A percentile compares a stretch with the other conserved stretches of the same genome.
These are phyloP conservation scores for Acleris sparsana DNA, from an alignment of 2,888 invertebrate genomes.

Conservation along the genomic window DNA sequence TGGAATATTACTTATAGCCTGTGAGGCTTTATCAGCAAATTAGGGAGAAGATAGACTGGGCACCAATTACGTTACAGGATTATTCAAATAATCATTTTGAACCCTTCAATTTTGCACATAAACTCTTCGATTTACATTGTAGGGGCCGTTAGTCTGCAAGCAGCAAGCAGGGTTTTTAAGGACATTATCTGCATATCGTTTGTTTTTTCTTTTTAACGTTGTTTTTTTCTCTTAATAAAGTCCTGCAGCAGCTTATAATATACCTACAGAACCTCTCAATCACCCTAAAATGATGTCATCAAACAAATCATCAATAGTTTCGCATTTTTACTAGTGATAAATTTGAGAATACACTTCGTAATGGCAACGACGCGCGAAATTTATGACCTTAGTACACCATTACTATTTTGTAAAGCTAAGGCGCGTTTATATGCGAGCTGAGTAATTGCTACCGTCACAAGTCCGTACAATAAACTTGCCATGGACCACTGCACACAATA, in stretches of 20 bases:
- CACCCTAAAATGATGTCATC: no score
- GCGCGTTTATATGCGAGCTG: conserved; percentile 65
- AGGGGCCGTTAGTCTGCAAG: no score
- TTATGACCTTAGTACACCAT: neutral
- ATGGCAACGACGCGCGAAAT: neutral
- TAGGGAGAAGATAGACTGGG: neutral
- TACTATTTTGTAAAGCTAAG: conserved; percentile 37
- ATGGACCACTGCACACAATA: conserved; percentile 77
- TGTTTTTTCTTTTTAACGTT: no score
- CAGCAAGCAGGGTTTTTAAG: no score
- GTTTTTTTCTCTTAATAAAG: no score
- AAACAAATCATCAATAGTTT: no score
- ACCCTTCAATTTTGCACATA: no score
- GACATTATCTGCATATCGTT: no score
- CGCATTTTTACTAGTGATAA: neutral
- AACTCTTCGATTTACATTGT: no score
- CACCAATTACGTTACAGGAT: conserved; percentile 4
- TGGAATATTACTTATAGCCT: conserved; percentile 34
- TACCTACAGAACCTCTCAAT: no score
- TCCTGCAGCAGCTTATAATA: no score
- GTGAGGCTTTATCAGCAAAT: conserved; percentile 24
- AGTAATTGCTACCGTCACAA: conserved; percentile 79
- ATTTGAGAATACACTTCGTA: neutral
- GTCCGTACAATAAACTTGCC: conserved; percentile 76
- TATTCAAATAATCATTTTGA: neutral